These are phyloP conservation scores for Zeus faber DNA, from an alignment of 2,113 vertebrate genomes.

Conservation along the genomic window DNA sequence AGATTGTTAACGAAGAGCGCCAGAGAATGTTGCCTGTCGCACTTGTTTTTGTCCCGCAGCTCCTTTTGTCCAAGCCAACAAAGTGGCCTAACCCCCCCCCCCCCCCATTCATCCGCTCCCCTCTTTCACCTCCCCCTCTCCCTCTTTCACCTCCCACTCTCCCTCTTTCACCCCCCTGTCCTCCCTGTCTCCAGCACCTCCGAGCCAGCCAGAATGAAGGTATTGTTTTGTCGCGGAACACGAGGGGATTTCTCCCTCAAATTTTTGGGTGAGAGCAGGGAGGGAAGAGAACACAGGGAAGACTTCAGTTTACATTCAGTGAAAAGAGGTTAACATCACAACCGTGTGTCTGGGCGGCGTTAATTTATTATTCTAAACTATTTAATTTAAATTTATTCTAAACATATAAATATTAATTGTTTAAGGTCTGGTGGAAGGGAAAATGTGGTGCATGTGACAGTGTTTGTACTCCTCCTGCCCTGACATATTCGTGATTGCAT, in stretches of 20 bases:
- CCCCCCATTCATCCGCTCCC: conserved; percentile 4
- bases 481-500: conserved; percentile 23
- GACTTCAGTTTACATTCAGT: too few relatives aligned
- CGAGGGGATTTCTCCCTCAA: too few relatives aligned
- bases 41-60: conserved; percentile 18
- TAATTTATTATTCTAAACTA: too few relatives aligned
- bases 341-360: too few relatives aligned
- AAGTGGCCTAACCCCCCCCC: conserved; percentile 34
- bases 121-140: conserved; percentile 5
- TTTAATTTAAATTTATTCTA: too few relatives aligned
- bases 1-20: conserved; percentile 9
- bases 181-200: conserved; percentile 7
- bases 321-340: too few relatives aligned
- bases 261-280: too few relatives aligned
- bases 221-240: conserved; percentile 28
- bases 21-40: conserved; percentile 18
- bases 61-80: conserved; percentile 26
- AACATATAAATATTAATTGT: too few relatives aligned
- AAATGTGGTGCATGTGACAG: neutral
- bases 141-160: neutral
- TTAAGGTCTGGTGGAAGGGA: neutral
- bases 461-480: conserved; percentile 20
- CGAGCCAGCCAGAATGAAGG: conserved; percentile 24
- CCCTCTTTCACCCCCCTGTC: neutral
- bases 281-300: too few relatives aligned